Conservation (phyloP, 2,797 vertebrate genomes). For the Picus viridis region DNA sequence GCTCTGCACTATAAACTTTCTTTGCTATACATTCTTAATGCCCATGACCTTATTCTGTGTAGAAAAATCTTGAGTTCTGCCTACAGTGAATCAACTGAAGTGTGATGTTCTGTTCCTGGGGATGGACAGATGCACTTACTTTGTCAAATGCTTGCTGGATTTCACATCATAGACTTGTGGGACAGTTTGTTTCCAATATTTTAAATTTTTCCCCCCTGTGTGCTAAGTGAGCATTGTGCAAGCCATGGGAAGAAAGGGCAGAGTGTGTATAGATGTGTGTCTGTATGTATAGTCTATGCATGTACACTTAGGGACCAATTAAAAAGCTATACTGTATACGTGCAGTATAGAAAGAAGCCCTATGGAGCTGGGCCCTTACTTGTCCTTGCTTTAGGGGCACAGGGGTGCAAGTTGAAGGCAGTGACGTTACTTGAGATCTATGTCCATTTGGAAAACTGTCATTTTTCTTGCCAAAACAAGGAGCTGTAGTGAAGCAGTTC, state of each 20-base stretch:
- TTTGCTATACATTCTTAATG: neutral
- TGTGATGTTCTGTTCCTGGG: neutral
- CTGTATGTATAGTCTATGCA: fast-evolving
- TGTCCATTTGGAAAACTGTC: neutral
- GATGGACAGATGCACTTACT: neutral
- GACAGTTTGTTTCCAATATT: neutral
- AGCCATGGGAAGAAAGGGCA: neutral
- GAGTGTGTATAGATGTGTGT: neutral
- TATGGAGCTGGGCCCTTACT: neutral
- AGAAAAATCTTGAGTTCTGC: neutral
- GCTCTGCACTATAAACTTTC: neutral
- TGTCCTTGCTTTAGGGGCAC: neutral
- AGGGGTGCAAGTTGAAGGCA: neutral
- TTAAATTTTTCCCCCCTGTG: neutral
- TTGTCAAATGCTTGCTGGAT: neutral
- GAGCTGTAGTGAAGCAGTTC: neutral
- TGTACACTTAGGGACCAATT: neutral
- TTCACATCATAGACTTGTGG: neutral
- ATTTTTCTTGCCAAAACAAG: neutral
- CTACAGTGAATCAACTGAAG: neutral
- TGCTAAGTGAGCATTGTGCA: neutral
- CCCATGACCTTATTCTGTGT: neutral
- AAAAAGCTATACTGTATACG: neutral
- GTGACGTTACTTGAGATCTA: neutral
- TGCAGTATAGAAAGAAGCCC: neutral